Percentiles rank a stretch among this genome's conserved stretches.
Conservation (phyloP, 2,888 invertebrate species). For the Poecilus cupreus region DNA sequence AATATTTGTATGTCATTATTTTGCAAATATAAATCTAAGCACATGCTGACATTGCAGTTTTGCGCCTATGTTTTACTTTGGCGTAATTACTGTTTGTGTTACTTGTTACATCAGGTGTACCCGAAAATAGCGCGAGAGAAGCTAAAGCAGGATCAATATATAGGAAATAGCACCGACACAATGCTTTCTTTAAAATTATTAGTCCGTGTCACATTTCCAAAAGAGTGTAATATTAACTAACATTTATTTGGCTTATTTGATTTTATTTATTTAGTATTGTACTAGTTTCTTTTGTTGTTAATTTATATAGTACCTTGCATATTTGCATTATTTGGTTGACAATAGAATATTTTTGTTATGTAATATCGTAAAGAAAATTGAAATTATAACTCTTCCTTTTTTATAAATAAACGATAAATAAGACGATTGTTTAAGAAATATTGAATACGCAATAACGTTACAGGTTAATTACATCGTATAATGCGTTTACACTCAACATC, state of each 20-base stretch:
- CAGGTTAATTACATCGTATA: not conserved
- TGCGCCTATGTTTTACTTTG: not conserved
- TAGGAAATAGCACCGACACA: not conserved
- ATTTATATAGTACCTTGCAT: not conserved
- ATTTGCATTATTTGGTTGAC: not conserved
- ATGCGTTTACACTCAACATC: not conserved
- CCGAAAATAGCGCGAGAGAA: constrained; percentile 60
- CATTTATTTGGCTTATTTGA: not conserved
- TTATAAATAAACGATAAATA: not conserved
- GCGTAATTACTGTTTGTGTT: constrained; percentile 26
- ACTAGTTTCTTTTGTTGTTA: not conserved
- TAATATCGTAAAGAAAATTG: not conserved
- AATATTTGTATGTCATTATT: not conserved
- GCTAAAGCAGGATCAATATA: constrained; percentile 59
- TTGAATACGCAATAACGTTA: not conserved
- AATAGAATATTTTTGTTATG: constrained; percentile 15
- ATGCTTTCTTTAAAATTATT: not conserved
- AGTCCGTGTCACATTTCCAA: not conserved
- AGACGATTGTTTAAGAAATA: not conserved
- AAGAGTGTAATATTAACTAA: not conserved
- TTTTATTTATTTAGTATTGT: not conserved
- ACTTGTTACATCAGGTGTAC: constrained; percentile 56
- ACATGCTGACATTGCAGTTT: not conserved
- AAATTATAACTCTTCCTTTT: not conserved
- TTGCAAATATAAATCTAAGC: not conserved